phyloP scores from a whole-genome alignment of 2,797 vertebrate genomes.

The Syngnathus rostellatus region DNA sequence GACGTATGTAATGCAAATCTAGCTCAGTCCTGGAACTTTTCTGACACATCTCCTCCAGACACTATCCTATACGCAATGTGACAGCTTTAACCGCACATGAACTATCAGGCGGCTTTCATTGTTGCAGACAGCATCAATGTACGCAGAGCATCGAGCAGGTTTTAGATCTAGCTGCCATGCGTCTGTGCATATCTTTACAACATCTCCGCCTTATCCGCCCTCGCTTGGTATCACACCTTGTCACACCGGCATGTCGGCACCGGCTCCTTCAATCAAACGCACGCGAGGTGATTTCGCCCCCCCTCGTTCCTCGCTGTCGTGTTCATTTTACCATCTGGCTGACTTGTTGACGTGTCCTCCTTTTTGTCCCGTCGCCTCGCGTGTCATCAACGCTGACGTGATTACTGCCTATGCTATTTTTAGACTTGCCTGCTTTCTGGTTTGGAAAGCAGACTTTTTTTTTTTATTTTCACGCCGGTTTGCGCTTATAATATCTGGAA shows the following conservation, averaged over 20 bases:
- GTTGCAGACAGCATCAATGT: constrained; percentile 41
- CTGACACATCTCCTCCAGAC: too few species aligned
- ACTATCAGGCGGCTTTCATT: constrained; percentile 52
- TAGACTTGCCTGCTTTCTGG: constrained; percentile 33
- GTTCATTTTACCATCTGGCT: constrained; percentile 38
- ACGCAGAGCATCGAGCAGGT: constrained; percentile 49
- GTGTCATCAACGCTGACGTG: constrained; percentile 58
- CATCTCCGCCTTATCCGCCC: constrained; percentile 39
- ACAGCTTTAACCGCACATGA: constrained; percentile 14
- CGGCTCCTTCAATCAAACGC: constrained; percentile 49
- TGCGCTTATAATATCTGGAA: background rate
- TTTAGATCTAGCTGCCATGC: constrained; percentile 35
- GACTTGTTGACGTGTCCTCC: constrained; percentile 57
- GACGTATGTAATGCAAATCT: background rate
- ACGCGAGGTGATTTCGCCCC: constrained; percentile 9
- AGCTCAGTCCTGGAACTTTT: background rate
- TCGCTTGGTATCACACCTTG: constrained; percentile 34
- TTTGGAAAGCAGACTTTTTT: constrained; percentile 25
- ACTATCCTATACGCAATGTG: background rate
- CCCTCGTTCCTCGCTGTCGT: constrained; percentile 17
- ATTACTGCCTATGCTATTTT: constrained; percentile 55
- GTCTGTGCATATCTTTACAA: constrained; percentile 43
- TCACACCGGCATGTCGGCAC: constrained; percentile 38
- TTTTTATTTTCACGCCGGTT: background rate
- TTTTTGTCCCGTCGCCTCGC: constrained; percentile 60